Percentiles rank a stretch among this genome's conserved stretches.
Conservation (phyloP, 2,888 invertebrate species). For the Acronicta alni region DNA sequence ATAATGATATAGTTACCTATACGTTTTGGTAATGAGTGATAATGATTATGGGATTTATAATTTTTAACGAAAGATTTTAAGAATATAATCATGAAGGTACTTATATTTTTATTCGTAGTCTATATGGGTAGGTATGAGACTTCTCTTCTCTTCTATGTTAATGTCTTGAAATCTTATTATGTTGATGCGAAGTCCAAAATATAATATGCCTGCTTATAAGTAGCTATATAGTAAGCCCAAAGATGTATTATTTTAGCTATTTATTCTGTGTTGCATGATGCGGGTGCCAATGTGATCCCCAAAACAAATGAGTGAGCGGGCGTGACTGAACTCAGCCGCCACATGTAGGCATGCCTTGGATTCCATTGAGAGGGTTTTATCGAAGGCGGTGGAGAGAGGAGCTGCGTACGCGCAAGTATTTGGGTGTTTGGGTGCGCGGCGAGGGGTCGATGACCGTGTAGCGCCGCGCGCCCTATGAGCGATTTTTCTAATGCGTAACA, state of each 20-base stretch:
- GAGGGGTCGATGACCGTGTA: conserved; percentile 72
- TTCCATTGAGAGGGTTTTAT: conserved; percentile 76
- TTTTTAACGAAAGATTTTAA: too few species aligned
- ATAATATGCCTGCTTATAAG: too few species aligned
- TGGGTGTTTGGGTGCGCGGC: conserved; percentile 74
- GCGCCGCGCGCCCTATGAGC: conserved; percentile 72
- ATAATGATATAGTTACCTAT: too few species aligned
- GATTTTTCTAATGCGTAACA: conserved; percentile 68
- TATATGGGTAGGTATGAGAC: too few species aligned
- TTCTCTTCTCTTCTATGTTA: too few species aligned
- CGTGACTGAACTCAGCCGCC: conserved; percentile 60
- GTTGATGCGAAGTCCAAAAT: too few species aligned
- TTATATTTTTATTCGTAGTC: too few species aligned
- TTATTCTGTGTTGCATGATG: conserved; percentile 42
- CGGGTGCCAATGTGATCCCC: conserved; percentile 53
- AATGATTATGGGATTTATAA: too few species aligned
- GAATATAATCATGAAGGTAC: too few species aligned
- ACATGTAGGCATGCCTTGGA: conserved; percentile 71
- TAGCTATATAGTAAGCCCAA: conserved; percentile 29
- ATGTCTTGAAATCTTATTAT: too few species aligned
- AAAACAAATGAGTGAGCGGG: conserved; percentile 64
- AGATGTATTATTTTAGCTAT: conserved; percentile 42
- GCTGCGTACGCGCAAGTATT: conserved; percentile 84
- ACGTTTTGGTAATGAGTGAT: too few species aligned
- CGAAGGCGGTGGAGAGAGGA: conserved; percentile 64